Conservation (phyloP, 1,140 invertebrate species). For the Himalopsyche phryganea region DNA sequence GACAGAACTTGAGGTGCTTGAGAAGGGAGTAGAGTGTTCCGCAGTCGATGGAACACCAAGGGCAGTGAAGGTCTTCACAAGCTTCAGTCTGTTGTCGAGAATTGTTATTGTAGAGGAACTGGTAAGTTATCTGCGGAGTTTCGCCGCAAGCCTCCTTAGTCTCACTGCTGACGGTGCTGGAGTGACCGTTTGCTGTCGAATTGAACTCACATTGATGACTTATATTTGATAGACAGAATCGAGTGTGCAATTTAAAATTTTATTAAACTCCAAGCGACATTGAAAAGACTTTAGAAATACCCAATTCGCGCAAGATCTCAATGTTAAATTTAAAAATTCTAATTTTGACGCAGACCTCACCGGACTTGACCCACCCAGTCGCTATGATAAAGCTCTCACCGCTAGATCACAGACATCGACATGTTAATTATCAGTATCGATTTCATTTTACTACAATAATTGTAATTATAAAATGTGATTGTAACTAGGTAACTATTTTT, state of each 20-base stretch:
- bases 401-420: too few species aligned
- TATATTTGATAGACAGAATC: background rate
- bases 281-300: too few species aligned
- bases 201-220: background rate
- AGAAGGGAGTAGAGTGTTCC: constrained; percentile 81
- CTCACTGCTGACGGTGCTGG: constrained; percentile 31
- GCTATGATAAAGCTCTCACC: too few species aligned
- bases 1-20: constrained; percentile 91
- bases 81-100: constrained; percentile 92
- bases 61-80: constrained; percentile 86
- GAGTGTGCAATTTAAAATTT: background rate
- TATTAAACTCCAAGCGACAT: too few species aligned
- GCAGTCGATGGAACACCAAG: constrained; percentile 93
- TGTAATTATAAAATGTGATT: too few species aligned
- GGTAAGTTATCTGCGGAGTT: constrained; percentile 80
- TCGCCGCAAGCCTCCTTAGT: constrained; percentile 32
- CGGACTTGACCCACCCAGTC: too few species aligned
- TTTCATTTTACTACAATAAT: too few species aligned
- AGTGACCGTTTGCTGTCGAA: constrained; percentile 38
- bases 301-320: too few species aligned
- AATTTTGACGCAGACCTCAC: too few species aligned
- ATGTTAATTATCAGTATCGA: too few species aligned
- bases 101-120: constrained; percentile 94
- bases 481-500: too few species aligned
- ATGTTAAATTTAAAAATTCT: too few species aligned